Base-by-base conservation (phyloP, 2,113 vertebrate species). In the Tonatia bakeri region DNA sequence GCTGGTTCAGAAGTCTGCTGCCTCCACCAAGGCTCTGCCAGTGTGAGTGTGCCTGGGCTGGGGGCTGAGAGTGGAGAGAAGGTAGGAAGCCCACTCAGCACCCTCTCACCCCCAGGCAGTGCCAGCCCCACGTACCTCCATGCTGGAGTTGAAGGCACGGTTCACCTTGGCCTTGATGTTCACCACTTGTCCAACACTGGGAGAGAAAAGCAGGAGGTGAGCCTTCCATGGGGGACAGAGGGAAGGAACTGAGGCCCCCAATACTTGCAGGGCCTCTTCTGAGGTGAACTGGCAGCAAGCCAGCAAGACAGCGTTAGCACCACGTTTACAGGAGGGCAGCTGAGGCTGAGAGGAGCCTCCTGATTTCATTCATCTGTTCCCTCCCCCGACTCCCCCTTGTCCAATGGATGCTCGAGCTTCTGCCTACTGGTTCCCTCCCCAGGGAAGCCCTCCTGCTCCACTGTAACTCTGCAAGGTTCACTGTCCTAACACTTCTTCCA, bases 111-210 rank as follows among this genome's bases (percentile, higher is more conserved):
- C 50, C 65, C 56, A 43, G 3, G 31, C 67, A 64, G 47, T 16
- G 45, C 50, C 84, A 3, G n/a, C 64, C 47, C 94, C 86, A 98
- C 99, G 91, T 88, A 99, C 99, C 99, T 99, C 99, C 99, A 99
- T 99, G 97, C 99, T 99, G 90, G 99, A 99, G 64, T 99, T 99
- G 97, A 99, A 99, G 94, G 99, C 99, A 97, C 99, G 98, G 98
- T 99, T 99, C 98, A 99, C 99, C 98, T 99, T 99, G 95, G 99
- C 99, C 97, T 99, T 99, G 98, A 99, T 99, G 98, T 99, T 99
- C 96, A 99, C 99, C 52, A 99, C 99, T 64, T 99, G 99, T 90
- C 99, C 99, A 0, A 99, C 99, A 0, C 99, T 99, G 97, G 97
- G 94, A 98, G 97, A 87, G 87, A 95, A 96, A 92, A 94, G 88